Percentiles rank a stretch among this genome's conserved stretches.
Conservation (phyloP, 2,797 vertebrate genomes). For the Acanthis flammea region DNA sequence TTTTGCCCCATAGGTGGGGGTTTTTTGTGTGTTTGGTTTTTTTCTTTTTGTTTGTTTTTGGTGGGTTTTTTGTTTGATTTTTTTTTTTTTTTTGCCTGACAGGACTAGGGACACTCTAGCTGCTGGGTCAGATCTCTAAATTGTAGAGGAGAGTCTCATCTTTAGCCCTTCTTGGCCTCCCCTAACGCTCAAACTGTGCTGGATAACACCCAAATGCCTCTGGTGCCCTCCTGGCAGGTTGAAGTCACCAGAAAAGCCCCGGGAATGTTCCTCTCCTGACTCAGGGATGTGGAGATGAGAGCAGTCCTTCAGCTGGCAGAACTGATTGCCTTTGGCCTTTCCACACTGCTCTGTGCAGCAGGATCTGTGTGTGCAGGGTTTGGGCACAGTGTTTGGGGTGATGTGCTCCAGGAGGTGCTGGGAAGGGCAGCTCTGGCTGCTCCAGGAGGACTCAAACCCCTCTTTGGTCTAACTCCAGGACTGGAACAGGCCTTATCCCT, state of each 20-base stretch:
- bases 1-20: neutral
- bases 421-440: neutral
- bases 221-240: neutral
- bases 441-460: neutral
- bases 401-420: accelerated
- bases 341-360: neutral
- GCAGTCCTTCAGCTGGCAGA: neutral
- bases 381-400: accelerated
- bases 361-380: neutral
- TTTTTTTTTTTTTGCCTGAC: neutral
- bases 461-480: neutral
- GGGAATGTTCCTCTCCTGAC: neutral
- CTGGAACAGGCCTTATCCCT: neutral
- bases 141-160: accelerated
- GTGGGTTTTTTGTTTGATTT: too few species aligned
- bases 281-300: neutral
- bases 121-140: neutral
- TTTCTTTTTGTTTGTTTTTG: too few species aligned
- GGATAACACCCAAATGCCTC: too few species aligned
- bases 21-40: too few species aligned
- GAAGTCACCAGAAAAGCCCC: neutral
- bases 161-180: neutral
- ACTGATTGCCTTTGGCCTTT: neutral
- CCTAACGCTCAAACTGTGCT: neutral
- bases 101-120: neutral